Evolutionary conservation across 1,140 invertebrate genomes (phyloP).

Genomic region (Tetramorium simillimum): DNA sequence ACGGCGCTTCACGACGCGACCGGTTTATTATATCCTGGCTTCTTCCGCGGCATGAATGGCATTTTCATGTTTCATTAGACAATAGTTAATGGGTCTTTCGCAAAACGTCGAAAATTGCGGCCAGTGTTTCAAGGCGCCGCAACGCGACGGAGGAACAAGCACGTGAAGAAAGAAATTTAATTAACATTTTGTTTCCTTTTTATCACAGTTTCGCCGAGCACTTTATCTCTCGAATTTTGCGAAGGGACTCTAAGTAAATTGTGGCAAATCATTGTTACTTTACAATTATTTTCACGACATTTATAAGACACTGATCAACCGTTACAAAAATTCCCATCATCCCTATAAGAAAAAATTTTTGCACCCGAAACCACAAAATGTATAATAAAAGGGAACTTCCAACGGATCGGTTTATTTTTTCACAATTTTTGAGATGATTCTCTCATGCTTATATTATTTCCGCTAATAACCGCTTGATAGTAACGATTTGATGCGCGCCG

Average conservation of each 20-base stretch:
- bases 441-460: conserved; percentile 11
- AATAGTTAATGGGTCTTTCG: conserved; percentile 17
- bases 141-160: background rate
- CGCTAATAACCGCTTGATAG: conserved; percentile 18
- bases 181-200: conserved; percentile 33
- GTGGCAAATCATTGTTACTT: background rate
- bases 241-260: background rate
- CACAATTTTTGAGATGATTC: background rate
- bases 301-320: no score
- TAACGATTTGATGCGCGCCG: conserved; percentile 33
- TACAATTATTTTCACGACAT: background rate
- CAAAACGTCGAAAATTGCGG: conserved; percentile 19
- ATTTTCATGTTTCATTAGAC: conserved; percentile 53
- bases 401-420: background rate
- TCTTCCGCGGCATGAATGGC: conserved; percentile 22
- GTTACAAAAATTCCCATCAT: background rate
- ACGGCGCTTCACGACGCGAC: background rate
- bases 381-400: background rate
- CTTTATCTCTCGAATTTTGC: background rate
- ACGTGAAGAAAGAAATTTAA: conserved; percentile 17
- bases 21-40: conserved; percentile 25
- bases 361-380: background rate
- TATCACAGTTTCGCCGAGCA: background rate
- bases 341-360: background rate
- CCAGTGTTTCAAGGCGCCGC: background rate